Conservation (phyloP, 1,140 invertebrate genomes). For the Heliconius nattereri region DNA sequence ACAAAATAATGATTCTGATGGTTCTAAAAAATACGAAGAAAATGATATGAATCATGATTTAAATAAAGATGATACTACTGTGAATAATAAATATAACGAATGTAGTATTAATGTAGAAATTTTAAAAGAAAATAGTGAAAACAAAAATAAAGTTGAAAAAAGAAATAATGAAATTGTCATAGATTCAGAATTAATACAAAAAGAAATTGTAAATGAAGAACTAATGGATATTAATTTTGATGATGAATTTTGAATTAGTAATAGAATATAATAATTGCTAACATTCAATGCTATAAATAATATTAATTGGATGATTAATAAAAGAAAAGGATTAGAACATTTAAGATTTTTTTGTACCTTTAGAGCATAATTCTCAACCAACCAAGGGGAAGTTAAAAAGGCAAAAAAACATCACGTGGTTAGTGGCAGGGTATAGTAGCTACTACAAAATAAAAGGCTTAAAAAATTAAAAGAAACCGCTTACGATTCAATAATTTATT, state of each 20-base stretch:
- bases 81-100: slow-evolving; percentile 6
- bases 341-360: background rate
- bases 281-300: background rate
- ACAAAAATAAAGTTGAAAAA: slow-evolving; percentile 9
- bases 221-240: slow-evolving; percentile 71
- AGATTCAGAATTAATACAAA: slow-evolving; percentile 9
- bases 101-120: slow-evolving; percentile 1
- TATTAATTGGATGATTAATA: background rate
- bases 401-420: no score
- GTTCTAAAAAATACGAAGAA: slow-evolving; percentile 18
- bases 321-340: background rate
- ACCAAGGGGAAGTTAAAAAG: no score
- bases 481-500: slow-evolving; percentile 54
- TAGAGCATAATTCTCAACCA: no score
- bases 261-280: background rate
- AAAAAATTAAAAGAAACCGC: slow-evolving; percentile 6
- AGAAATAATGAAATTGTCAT: background rate
- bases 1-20: background rate
- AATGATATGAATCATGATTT: slow-evolving; percentile 8
- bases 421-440: no score
- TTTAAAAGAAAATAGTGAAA: no score
- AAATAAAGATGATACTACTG: slow-evolving; percentile 23
- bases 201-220: slow-evolving; percentile 40
- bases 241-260: slow-evolving; percentile 55
- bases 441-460: background rate